phyloP scores from a whole-genome alignment of 30 jellyfish, hydroid and myxozoan species.

The Turritopsis rubra region DNA sequence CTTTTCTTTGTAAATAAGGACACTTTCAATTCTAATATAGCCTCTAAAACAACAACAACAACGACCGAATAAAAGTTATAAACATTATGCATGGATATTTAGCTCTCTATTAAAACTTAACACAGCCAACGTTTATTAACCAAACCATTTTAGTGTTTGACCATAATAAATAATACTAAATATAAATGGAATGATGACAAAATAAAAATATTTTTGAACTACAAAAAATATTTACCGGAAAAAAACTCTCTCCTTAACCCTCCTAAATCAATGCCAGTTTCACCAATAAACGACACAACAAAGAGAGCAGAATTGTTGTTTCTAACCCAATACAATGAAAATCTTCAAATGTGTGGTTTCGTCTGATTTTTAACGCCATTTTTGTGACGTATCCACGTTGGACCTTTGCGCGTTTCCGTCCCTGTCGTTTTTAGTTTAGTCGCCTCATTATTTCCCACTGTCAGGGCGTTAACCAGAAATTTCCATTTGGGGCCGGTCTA shows the following conservation, averaged over 20 bases:
- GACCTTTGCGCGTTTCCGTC: not conserved
- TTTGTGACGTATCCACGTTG: not conserved
- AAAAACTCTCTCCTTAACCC: constrained; percentile 2
- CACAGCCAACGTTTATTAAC: too few species aligned
- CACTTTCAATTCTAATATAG: not conserved
- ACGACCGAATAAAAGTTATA: not conserved
- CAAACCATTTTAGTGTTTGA: too few species aligned
- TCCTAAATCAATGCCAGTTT: constrained; percentile 9
- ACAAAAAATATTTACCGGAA: not conserved
- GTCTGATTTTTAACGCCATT: not conserved
- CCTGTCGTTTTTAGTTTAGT: not conserved
- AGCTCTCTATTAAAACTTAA: too few species aligned
- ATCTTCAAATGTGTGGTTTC: constrained; percentile 11
- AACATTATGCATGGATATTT: not conserved
- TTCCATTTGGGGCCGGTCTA: too few species aligned
- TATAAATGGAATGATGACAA: too few species aligned
- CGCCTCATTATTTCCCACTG: not conserved
- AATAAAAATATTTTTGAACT: too few species aligned
- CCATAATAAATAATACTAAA: too few species aligned
- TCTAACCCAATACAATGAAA: not conserved
- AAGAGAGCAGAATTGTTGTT: not conserved
- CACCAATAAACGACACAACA: constrained; percentile 10
- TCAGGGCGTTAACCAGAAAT: too few species aligned
- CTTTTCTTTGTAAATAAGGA: not conserved
- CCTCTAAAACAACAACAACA: not conserved